Evolutionary conservation across 2,113 vertebrate genomes (phyloP).

Genomic region (Centropus bengalensis): DNA sequence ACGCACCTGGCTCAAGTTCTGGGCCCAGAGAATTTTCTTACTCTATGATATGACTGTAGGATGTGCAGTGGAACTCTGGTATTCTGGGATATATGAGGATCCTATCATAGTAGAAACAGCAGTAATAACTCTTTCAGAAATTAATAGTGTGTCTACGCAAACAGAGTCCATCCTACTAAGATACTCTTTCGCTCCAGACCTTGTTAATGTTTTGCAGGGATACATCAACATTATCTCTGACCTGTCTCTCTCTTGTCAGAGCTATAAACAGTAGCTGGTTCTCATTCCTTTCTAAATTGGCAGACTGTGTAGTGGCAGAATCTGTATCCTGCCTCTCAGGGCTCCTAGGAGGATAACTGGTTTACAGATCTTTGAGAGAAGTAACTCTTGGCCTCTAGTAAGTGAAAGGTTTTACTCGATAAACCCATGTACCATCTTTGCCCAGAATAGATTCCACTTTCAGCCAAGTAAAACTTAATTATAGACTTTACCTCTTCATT

Average conservation of each 20-base stretch:
- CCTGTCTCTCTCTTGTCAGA: background rate
- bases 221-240: background rate
- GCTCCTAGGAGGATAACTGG: background rate
- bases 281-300: background rate
- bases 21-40: background rate
- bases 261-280: background rate
- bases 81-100: background rate
- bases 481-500: background rate
- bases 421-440: background rate
- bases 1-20: background rate
- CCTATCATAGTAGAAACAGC: background rate
- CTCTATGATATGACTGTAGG: background rate
- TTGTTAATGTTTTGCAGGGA: background rate
- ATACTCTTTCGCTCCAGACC: background rate
- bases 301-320: background rate
- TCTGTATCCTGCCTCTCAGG: background rate
- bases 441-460: background rate
- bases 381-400: background rate
- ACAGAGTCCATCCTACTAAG: background rate
- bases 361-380: background rate
- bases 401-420: background rate
- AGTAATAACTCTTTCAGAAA: background rate
- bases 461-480: background rate
- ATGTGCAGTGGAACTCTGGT: background rate
- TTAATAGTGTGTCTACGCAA: background rate